Evolutionary conservation across 2,797 vertebrate genomes (phyloP).

Genomic region (Microctenopoma steveboyesi): DNA sequence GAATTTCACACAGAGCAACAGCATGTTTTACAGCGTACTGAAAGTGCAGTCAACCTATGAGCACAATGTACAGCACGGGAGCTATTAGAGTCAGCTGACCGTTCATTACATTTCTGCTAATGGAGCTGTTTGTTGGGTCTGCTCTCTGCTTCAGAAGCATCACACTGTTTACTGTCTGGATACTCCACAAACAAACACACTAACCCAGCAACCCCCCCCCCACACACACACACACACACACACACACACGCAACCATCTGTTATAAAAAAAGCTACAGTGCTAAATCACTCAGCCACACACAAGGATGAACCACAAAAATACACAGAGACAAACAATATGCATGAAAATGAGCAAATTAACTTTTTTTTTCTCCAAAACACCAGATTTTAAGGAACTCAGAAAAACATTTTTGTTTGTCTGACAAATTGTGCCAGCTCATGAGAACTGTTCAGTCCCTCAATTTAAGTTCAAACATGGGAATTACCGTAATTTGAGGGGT

Average conservation of each 20-base stretch:
- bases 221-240: not conserved
- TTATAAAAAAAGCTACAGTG: constrained; percentile 25
- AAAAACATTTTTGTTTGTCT: constrained; percentile 44
- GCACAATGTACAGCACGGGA: constrained; percentile 27
- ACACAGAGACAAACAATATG: constrained; percentile 27
- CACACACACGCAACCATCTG: constrained; percentile 17
- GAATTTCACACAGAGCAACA: not conserved
- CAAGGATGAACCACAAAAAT: constrained; percentile 35
- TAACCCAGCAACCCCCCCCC: constrained; percentile 3
- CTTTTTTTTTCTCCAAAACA: constrained; percentile 9
- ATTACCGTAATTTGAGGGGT: constrained; percentile 13
- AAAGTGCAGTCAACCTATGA: constrained; percentile 10
- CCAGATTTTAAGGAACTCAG: constrained; percentile 11
- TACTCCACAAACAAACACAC: constrained; percentile 56
- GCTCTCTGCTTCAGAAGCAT: constrained; percentile 53
- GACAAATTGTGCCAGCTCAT: constrained; percentile 45
- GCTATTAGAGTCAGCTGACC: constrained; percentile 48
- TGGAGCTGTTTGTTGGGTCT: constrained; percentile 44
- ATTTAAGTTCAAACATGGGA: constrained; percentile 29
- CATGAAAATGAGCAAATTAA: constrained; percentile 18
- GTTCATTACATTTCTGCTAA: constrained; percentile 51
- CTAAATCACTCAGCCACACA: constrained; percentile 42
- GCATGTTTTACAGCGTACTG: constrained; percentile 35
- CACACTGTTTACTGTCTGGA: constrained; percentile 63
- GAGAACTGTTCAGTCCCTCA: constrained; percentile 39